Conservation (phyloP, 2,888 invertebrate genomes). For the Tupiocoris notatus region DNA sequence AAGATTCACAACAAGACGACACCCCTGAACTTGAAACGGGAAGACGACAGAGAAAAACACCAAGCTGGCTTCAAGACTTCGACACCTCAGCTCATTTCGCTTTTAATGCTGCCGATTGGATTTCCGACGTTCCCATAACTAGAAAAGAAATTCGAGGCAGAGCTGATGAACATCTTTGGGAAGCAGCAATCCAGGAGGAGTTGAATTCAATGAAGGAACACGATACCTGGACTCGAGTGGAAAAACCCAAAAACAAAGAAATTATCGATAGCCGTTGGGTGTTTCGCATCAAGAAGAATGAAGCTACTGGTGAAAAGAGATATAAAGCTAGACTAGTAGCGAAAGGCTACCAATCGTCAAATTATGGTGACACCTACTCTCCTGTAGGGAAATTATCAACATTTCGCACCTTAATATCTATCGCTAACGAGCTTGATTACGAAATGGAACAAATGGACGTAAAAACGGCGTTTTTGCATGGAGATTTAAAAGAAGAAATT, state of each 20-base stretch:
- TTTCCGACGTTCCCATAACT: slow-evolving; percentile 12
- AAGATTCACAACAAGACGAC: background rate
- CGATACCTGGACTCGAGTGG: slow-evolving; percentile 31
- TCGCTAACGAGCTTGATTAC: slow-evolving; percentile 1
- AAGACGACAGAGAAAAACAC: slow-evolving; percentile 3
- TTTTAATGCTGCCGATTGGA: slow-evolving; percentile 10
- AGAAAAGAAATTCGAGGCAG: slow-evolving; percentile 3
- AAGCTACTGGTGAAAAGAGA: slow-evolving; percentile 11
- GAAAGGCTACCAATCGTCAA: slow-evolving; percentile 19
- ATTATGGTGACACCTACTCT: slow-evolving; percentile 14
- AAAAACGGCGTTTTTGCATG: no score
- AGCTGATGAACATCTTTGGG: slow-evolving; percentile 5
- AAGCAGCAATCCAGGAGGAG: slow-evolving; percentile 34
- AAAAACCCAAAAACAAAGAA: background rate
- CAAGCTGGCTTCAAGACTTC: slow-evolving; percentile 6
- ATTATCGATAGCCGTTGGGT: slow-evolving; percentile 31
- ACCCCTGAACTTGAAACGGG: background rate
- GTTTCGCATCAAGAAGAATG: slow-evolving; percentile 10
- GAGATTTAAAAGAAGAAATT: no score
- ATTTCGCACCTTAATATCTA: slow-evolving; percentile 18
- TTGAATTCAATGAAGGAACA: slow-evolving; percentile 17
- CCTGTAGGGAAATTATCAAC: slow-evolving; percentile 27
- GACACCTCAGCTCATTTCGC: slow-evolving; percentile 17
- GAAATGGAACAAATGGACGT: background rate
- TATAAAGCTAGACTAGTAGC: slow-evolving; percentile 38